A percentile compares a stretch with the other conserved stretches of the same genome.
These are phyloP conservation scores for Rhopalosiphum padi DNA, from an alignment of 1,140 invertebrate species.

Conservation along the genomic window DNA sequence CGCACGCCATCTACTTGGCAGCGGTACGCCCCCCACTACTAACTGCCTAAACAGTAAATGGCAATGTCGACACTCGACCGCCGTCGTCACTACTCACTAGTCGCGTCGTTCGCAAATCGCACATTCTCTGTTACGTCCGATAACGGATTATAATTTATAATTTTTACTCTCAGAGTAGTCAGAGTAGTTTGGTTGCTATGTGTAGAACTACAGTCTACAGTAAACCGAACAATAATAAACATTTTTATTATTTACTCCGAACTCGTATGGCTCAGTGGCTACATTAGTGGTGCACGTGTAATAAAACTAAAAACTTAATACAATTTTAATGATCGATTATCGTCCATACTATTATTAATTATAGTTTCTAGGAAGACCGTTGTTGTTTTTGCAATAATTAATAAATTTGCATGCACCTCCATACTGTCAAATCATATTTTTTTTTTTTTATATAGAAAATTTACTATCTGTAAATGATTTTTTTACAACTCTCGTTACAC, in stretches of 20 bases:
- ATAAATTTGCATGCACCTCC: too few species aligned
- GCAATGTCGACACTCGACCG: background rate
- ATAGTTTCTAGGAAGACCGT: background rate
- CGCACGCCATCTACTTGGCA: constrained; percentile 35
- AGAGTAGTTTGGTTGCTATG: background rate
- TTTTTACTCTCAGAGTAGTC: background rate
- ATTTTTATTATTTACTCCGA: background rate
- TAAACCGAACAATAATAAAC: background rate
- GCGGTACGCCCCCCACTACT: background rate
- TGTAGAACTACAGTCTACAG: background rate
- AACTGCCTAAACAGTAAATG: background rate
- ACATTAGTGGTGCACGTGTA: background rate
- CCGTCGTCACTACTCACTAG: background rate
- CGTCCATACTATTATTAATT: background rate
- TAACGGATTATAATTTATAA: background rate
- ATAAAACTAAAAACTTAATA: background rate
- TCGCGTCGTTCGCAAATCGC: background rate
- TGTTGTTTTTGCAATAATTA: background rate
- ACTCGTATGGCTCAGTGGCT: background rate
- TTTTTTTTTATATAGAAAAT: background rate
- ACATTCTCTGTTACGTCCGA: background rate
- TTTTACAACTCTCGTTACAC: too few species aligned
- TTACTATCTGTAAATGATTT: too few species aligned
- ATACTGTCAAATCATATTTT: background rate
- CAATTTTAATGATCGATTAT: background rate